These are phyloP conservation scores for Hyalella azteca DNA, from an alignment of 2,888 invertebrate genomes.

Conservation along the genomic window DNA sequence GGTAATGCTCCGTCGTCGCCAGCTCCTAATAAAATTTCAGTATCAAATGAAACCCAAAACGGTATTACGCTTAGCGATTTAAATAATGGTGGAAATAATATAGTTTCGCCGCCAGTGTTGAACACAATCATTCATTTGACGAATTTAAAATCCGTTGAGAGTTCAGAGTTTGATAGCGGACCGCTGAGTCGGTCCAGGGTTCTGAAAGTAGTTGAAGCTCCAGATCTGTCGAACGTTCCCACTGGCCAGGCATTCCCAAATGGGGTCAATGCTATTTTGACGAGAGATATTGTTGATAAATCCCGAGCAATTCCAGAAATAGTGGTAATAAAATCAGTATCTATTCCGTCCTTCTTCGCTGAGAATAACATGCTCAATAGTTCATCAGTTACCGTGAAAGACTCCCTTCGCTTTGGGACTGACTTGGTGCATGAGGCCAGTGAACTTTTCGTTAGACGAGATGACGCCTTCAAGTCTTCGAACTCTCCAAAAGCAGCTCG, in stretches of 20 bases:
- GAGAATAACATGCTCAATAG: neutral
- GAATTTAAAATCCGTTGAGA: neutral
- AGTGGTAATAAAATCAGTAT: neutral
- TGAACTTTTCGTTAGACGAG: constrained; percentile 14
- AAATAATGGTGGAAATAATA: too few relatives aligned
- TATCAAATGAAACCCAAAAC: too few relatives aligned
- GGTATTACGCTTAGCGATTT: too few relatives aligned
- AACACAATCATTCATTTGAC: neutral
- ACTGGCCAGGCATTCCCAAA: neutral
- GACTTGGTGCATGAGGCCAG: constrained; percentile 9
- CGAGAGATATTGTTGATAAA: neutral
- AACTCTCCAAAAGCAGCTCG: neutral
- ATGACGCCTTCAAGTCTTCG: neutral
- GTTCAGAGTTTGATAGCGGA: neutral
- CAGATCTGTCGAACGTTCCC: neutral
- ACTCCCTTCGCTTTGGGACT: neutral
- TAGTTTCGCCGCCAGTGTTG: too few relatives aligned
- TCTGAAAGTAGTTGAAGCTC: neutral
- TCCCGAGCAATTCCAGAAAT: neutral
- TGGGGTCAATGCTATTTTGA: neutral
- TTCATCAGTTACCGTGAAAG: neutral
- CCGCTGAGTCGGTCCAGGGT: neutral
- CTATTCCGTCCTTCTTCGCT: neutral
- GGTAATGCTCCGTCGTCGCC: neutral
- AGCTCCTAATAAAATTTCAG: too few relatives aligned